Evolutionary conservation across 1,140 invertebrate genomes (phyloP).

Genomic region (Tachypleus tridentatus): DNA sequence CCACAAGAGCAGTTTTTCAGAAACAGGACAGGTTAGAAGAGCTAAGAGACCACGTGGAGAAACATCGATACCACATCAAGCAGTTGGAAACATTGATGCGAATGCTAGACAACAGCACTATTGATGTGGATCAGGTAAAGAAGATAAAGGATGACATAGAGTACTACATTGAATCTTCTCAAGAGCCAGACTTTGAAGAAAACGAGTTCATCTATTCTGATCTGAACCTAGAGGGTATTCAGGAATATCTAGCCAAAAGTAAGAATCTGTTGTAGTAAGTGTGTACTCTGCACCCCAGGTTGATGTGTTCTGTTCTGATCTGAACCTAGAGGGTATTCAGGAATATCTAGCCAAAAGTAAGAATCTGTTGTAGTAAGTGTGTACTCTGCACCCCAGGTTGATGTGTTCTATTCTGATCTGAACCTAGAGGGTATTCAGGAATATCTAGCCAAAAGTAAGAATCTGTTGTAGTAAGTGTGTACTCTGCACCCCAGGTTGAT

Average conservation of each 20-base stretch:
- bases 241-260: slow-evolving; percentile 19
- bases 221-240: slow-evolving; percentile 54
- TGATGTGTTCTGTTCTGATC: too few relatives aligned
- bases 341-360: too few relatives aligned
- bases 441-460: too few relatives aligned
- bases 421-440: too few relatives aligned
- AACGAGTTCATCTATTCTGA: slow-evolving; percentile 97
- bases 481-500: too few relatives aligned
- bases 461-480: too few relatives aligned
- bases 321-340: too few relatives aligned
- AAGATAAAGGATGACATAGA: slow-evolving; percentile 95
- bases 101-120: slow-evolving; percentile 97
- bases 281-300: too few relatives aligned
- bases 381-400: too few relatives aligned
- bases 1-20: slow-evolving; percentile 20
- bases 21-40: slow-evolving; percentile 92
- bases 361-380: too few relatives aligned
- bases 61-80: slow-evolving; percentile 91
- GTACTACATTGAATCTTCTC: slow-evolving; percentile 92
- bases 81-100: slow-evolving; percentile 93
- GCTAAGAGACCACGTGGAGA: slow-evolving; percentile 76
- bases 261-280: slow-evolving; percentile 11
- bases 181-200: slow-evolving; percentile 93
- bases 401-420: too few relatives aligned
- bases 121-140: slow-evolving; percentile 88